Percentiles rank a stretch among this genome's conserved stretches.
Evolutionary conservation across 2,888 invertebrate species (phyloP).

Genomic region (Lycia hirtaria): DNA sequence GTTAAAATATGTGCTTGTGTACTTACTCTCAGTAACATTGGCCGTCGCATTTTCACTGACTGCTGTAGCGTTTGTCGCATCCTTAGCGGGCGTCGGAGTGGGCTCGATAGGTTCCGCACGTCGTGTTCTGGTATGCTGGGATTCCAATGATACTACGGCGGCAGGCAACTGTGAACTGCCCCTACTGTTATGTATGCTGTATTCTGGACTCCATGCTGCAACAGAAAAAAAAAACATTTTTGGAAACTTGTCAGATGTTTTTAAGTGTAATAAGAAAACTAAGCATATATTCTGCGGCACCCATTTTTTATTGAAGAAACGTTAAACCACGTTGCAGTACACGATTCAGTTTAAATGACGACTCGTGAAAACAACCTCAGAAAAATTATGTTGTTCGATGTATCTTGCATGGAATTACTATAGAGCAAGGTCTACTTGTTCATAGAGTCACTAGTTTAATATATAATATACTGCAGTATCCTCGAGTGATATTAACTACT

Average conservation of each 20-base stretch:
- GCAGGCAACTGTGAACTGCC: conserved; percentile 32
- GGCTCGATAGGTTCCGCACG: conserved; percentile 5
- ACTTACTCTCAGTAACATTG: conserved; percentile 47
- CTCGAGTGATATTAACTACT: too few relatives aligned
- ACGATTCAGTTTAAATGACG: too few relatives aligned
- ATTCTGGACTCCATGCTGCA: conserved; percentile 49
- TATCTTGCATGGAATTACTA: too few relatives aligned
- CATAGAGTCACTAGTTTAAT: too few relatives aligned
- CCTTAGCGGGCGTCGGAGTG: neutral
- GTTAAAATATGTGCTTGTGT: neutral
- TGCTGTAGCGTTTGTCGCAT: neutral
- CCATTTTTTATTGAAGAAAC: too few relatives aligned
- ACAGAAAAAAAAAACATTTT: conserved; percentile 4
- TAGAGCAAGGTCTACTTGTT: too few relatives aligned
- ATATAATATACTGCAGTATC: too few relatives aligned
- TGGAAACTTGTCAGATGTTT: neutral
- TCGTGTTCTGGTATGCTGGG: conserved; percentile 37
- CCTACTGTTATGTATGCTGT: conserved; percentile 41
- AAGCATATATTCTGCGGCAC: too few relatives aligned
- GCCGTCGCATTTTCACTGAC: neutral
- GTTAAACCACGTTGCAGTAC: too few relatives aligned
- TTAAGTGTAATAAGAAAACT: too few relatives aligned
- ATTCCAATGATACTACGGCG: conserved; percentile 44
- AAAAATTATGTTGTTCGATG: too few relatives aligned
- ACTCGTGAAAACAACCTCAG: too few relatives aligned